These are phyloP conservation scores for Porites australiensis DNA, from an alignment of 64 coral and sea anemone genomes.

Conservation along the genomic window DNA sequence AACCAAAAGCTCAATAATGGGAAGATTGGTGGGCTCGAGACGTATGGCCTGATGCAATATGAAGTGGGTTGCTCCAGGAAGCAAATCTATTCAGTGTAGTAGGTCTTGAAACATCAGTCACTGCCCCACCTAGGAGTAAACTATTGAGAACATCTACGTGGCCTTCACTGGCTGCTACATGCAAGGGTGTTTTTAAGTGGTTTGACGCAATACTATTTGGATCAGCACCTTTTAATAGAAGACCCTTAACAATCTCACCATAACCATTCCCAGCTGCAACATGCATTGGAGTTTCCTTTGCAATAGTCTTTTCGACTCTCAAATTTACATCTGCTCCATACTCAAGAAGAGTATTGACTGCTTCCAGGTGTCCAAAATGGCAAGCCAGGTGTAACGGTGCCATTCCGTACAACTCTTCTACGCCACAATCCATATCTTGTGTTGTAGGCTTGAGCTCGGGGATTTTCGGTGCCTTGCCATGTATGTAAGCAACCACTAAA, in stretches of 20 bases:
- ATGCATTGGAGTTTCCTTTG: conserved; percentile 41
- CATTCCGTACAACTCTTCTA: conserved; percentile 19
- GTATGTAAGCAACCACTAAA: conserved; percentile 40
- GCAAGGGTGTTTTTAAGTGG: conserved; percentile 52
- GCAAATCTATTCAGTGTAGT: conserved; percentile 16
- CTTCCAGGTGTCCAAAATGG: conserved; percentile 12
- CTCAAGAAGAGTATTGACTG: neutral
- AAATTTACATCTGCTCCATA: conserved; percentile 1
- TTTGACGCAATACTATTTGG: conserved; percentile 49
- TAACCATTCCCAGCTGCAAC: conserved; percentile 22
- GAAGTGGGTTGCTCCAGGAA: conserved; percentile 39
- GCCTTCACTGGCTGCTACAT: conserved; percentile 31
- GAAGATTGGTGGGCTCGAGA: conserved; percentile 34
- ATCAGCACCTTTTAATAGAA: conserved; percentile 49
- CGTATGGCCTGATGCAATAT: conserved; percentile 44
- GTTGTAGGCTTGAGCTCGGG: neutral
- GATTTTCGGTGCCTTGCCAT: conserved; percentile 11
- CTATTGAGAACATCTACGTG: conserved; percentile 23
- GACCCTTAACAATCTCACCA: conserved; percentile 33
- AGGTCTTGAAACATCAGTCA: conserved; percentile 21
- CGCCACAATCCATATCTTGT: conserved; percentile 21
- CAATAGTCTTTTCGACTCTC: conserved; percentile 23
- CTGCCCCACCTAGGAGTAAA: conserved; percentile 21
- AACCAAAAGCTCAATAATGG: conserved; percentile 32
- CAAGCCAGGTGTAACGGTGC: conserved; percentile 18